Percentiles rank a stretch among this genome's conserved stretches.
phyloP scores from a whole-genome alignment of 2,888 invertebrate species.

The Macrosoma leucophasiata region DNA sequence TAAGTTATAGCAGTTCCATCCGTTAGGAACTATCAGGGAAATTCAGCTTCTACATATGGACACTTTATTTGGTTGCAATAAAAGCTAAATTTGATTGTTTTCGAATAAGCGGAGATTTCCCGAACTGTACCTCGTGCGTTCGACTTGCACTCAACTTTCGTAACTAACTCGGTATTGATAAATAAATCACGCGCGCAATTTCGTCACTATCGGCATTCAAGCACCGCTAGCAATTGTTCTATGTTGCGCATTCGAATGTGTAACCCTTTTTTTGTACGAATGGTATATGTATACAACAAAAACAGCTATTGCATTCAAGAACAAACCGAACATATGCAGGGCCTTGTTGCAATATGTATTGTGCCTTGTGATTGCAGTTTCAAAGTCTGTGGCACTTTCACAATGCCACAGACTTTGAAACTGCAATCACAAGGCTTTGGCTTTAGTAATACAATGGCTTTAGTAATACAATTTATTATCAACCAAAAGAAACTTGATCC shows the following conservation, averaged over 20 bases:
- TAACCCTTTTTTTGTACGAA: conserved; percentile 33
- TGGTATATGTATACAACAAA: no score
- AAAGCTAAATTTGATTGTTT: conserved; percentile 5
- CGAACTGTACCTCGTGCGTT: conserved; percentile 20
- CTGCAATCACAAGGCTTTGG: conserved; percentile 23
- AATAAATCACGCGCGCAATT: conserved; percentile 55
- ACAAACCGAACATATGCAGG: no score
- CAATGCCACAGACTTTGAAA: no score
- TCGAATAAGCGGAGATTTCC: conserved; percentile 8
- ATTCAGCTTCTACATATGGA: no score
- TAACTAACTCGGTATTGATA: conserved; percentile 53
- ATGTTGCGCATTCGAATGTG: conserved; percentile 41
- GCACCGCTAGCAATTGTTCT: conserved; percentile 32
- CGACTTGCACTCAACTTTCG: conserved; percentile 48
- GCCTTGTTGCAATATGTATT: no score
- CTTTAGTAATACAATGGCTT: not conserved
- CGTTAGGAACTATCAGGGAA: no score
- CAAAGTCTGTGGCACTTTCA: no score
- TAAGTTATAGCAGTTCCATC: no score
- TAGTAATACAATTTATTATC: conserved; percentile 2
- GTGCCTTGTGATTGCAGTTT: no score
- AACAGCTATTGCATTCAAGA: no score
- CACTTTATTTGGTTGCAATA: not conserved
- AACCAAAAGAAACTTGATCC: no score
- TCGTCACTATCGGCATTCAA: conserved; percentile 47